Evolutionary conservation across 2,888 invertebrate genomes (phyloP).

Genomic region (Dynastes grantii): DNA sequence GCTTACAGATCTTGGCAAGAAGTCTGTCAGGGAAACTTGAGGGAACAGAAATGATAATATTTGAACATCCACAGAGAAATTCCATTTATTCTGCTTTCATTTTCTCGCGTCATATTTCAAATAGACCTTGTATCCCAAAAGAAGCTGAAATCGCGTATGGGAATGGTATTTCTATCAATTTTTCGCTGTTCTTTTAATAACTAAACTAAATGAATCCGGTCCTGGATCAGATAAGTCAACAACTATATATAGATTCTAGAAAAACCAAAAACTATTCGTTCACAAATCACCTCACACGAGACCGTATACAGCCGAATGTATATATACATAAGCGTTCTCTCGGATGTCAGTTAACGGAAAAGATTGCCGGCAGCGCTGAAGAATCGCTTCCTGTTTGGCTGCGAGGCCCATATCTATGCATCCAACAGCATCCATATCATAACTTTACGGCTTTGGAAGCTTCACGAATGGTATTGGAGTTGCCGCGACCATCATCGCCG

Average conservation of each 20-base stretch:
- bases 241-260: neutral
- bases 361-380: slow-evolving; percentile 57
- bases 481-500: neutral
- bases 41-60: too few relatives aligned
- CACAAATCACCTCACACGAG: neutral
- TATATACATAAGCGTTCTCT: slow-evolving; percentile 44
- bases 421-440: slow-evolving; percentile 12
- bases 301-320: slow-evolving; percentile 1
- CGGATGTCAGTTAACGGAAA: slow-evolving; percentile 62
- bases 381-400: slow-evolving; percentile 60
- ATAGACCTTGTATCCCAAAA: too few relatives aligned
- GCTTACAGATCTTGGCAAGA: too few relatives aligned
- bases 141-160: too few relatives aligned
- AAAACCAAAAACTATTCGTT: neutral
- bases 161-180: too few relatives aligned
- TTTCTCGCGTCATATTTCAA: too few relatives aligned
- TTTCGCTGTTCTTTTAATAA: too few relatives aligned
- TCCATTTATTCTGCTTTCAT: too few relatives aligned
- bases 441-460: slow-evolving; percentile 35
- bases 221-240: too few relatives aligned
- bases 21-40: too few relatives aligned
- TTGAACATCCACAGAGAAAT: too few relatives aligned
- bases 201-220: too few relatives aligned
- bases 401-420: slow-evolving; percentile 56
- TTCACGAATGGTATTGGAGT: slow-evolving; percentile 22